Evolutionary conservation across 2,888 invertebrate genomes (phyloP), one percentile per base, ranked within the genome.

Genomic region (Drosophila pegasa): DNA sequence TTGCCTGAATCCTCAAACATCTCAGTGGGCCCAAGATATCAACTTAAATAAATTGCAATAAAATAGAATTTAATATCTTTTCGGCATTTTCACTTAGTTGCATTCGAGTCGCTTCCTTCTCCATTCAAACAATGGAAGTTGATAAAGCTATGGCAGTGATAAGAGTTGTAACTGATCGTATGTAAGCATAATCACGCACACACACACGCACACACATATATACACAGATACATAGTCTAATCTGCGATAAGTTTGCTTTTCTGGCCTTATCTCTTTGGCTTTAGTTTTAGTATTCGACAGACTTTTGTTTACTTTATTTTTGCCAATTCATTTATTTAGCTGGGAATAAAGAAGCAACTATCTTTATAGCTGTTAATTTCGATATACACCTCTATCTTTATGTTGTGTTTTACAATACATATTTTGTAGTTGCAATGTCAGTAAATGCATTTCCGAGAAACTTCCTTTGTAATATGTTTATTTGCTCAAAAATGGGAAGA

Each of bases 41-140:
- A 52, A 27, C 16, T 5, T 29, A 27, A 57, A 45, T 50, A 54
- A 56, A 47, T 45, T 37, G 37, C 54, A 54, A 62, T 76, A 10
- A 25, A 43, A 25, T 2, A 0, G 10, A 45, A 40, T 40, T 40
- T 14, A 20, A 12, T 5, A 12, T 40, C n/a, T 40, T 40, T 40
- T 20, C 20, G 18, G 16, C 37, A 41, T 71, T 62, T 59, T 52
- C 61, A 64, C 27, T 29, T 12, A 12, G n/a, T 25, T 33, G 41
- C 9, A n/a, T 2, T 22, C 22, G 1, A 14, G 6, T 14, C 3
- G 7, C 14, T 41, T 41, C 7, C 22, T 57, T 57, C 78, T 78
- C 85, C 67, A 67, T 18, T 10, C 31, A 55, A 64, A 67, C 68
- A 65, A 52, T 20, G 62, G 69, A 51, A 71, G 45, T 69, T 10